Evolutionary conservation across 2,113 vertebrate genomes (phyloP), one percentile per base, ranked within the genome.

Genomic region (Eulemur macaco): DNA sequence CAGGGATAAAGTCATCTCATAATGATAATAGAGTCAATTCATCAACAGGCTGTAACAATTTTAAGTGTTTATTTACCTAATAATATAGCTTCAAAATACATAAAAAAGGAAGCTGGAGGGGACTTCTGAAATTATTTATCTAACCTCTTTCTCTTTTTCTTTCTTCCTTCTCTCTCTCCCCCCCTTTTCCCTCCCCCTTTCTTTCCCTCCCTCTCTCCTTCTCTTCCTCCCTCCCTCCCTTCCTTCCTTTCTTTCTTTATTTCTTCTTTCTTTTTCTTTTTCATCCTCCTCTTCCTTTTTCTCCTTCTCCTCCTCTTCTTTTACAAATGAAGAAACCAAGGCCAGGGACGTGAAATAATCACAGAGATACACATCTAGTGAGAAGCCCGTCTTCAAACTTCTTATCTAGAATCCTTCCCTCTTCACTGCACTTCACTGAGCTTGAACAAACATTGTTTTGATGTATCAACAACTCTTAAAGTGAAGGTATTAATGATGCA

Each of bases 371-470:
- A 66, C 14, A 8, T 12, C 17, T 15, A 25, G 3, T 37, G 63
- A 87, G 58, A 92, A 84, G 8, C 17, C 34, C 7, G 6, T 60
- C n/a, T 78, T 92, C 29, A 25, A 13, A 73, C 31, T 56, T 91
- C 76, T 94, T 86, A 60, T 54, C 63, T 94, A 66, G 56, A 45
- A 68, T 52, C 3, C 29, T 90, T 85, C 4, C 42, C 14, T 63
- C 83, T 66, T 80, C n/a, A 29, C 14, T 31, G 47, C 18, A 84
- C 17, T 76, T 89, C 86, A 94, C 63, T 29, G 77, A 39, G 12
- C 64, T 81, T 94, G 87, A 92, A 69, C 37, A 92, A 94, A 82
- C 21, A 31, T 39, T 81, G 37, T 66, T 89, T 58, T 58, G 80
- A 68, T 58, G 71, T 12, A 56, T 69, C 76, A 68, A 82, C 71